Evolutionary conservation across 2,797 vertebrate genomes (phyloP), one percentile per base, ranked within the genome.

Genomic region (Galagoides demidoff): DNA sequence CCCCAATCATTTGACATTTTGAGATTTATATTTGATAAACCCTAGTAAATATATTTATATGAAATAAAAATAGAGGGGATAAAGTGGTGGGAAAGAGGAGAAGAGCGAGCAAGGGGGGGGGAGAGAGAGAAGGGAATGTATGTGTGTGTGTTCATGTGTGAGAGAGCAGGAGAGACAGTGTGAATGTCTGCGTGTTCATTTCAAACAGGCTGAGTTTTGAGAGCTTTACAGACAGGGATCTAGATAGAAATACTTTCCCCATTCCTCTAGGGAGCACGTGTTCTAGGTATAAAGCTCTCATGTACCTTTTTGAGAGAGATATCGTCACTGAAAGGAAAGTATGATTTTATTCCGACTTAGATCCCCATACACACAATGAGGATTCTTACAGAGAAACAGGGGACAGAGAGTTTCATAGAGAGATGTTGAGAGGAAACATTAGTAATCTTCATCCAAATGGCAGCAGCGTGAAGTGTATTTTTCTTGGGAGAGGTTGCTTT

Each of bases 261-360:
- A 22, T 61, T 49, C 78, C 52, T 68, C 22, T 85, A 25, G 43
- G 2, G 27, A 84, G 27, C 59, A 27, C 11, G 9, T 55, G 39
- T 39, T 87, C 23, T n/a, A 71, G 34, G 34, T 87, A 27, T 29
- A 66, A 85, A 94, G 37, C 31, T 85, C n/a, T 76, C 25, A 79
- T 79, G 79, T 45, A 39, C 19, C 12, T 37, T 94, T 91, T 63
- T 39, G 8, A 94, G 94, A 71, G 61, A 83, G 64, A 78, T 78
- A 73, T 17, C 85, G 11, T 83, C 93, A 43, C 89, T 90, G 63
- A 95, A 84, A 37, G 27, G 87, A 77, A 93, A 95, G 88, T 78
- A 74, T 1, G 27, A 85, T 95, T 94, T 92, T n/a, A 73, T 43
- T 78, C 31, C 89, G 31, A 71, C 49, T 27, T 63, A 14, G 79